Evolutionary conservation across 2,888 invertebrate species (phyloP), one percentile per base, ranked within the genome.

Genomic region (Phyllotreta cruciferae): DNA sequence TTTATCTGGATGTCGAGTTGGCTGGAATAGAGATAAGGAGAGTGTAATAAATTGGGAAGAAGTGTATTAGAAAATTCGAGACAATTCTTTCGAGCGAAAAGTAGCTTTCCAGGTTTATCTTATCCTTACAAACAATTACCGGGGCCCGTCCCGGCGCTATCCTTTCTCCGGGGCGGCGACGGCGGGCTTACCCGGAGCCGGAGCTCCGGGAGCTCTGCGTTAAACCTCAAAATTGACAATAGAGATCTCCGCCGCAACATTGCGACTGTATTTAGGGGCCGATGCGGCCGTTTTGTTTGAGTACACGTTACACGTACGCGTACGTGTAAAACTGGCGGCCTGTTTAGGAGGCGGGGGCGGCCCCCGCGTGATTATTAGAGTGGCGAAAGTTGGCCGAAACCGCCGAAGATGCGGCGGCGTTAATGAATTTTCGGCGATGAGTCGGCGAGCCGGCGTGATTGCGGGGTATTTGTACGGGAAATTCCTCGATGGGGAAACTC

Each of bases 51-150:
- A 35, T 9, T 10, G 11, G 36, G 11, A 49, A 36, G 35, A 35
- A 49, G 36, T 44, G 34, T 11, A 49, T 35, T n/a, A n/a, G n/a
- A n/a, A n/a, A n/a, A n/a, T 49, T 49, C 24, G 35, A 49, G 14
- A 49, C 49, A 49, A 49, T 49, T 49, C 49, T 49, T 49, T 49
- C n/a, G 35, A 1, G 24, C 6, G 49, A 8, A 49, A 49, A 49
- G 49, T 49, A 49, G 49, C 49, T 49, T 49, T 49, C 49, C 24
- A 5, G 49, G 49, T 49, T 49, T 49, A 49, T 49, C 50, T 41
- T 24, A 11, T 57, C 50, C 58, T 58, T 41, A 39, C 10, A 58
- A 50, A 39, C 42, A 58, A 50, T 58, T 50, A 57, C 49, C 6
- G 49, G 13, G 35, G 49, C 39, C 35, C 13, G 11, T 58, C 35